Percentiles rank a stretch among this genome's conserved stretches.
Conservation (phyloP, 2,888 invertebrate genomes). For the Eustalomyia histrio region DNA sequence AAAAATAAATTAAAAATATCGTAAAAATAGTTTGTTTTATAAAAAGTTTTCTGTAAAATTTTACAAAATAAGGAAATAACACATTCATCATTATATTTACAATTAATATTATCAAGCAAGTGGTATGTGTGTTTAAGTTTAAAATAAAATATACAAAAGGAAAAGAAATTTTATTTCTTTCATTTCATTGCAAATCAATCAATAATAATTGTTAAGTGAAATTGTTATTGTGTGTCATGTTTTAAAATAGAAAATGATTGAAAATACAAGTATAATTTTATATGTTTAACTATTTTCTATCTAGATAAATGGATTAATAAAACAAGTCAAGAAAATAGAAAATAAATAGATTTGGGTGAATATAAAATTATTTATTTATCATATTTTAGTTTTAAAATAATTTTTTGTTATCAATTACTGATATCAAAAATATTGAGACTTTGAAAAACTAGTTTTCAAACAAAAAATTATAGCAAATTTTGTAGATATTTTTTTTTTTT, state of each 20-base stretch:
- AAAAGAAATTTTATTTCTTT: constrained; percentile 32
- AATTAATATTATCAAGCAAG: background rate
- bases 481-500: constrained; percentile 9
- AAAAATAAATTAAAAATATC: constrained; percentile 22
- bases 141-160: constrained; percentile 28
- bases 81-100: background rate
- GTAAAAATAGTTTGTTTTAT: background rate
- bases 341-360: constrained; percentile 9
- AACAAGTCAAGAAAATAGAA: background rate
- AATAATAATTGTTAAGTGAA: constrained; percentile 54
- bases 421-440: too few species aligned
- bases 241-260: background rate
- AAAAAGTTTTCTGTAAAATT: constrained; percentile 4
- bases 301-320: constrained; percentile 28
- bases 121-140: constrained; percentile 34
- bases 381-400: background rate
- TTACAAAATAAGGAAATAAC: background rate
- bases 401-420: too few species aligned
- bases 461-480: constrained; percentile 4
- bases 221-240: constrained; percentile 11
- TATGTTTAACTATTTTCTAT: background rate
- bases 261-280: constrained; percentile 1
- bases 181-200: constrained; percentile 19
- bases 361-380: background rate
- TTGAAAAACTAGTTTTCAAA: too few species aligned